Evolutionary conservation across 1,140 invertebrate genomes (phyloP).

Genomic region (Palaemon carinicauda): DNA sequence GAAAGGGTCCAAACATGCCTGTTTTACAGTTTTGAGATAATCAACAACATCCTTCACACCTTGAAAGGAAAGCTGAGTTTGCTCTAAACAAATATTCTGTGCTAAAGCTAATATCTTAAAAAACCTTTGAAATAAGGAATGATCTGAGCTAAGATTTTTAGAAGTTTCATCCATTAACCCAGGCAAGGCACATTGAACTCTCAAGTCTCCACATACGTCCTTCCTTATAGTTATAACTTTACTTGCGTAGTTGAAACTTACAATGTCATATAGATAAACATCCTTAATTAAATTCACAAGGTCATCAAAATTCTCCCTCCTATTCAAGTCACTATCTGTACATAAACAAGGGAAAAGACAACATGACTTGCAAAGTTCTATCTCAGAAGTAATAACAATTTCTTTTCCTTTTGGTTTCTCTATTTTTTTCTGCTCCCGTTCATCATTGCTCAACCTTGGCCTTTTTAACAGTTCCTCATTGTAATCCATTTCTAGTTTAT

Average conservation of each 20-base stretch:
- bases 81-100: neutral
- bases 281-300: constrained; percentile 4
- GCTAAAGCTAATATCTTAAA: neutral
- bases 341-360: neutral
- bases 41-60: neutral
- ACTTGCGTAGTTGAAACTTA: neutral
- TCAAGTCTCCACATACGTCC: constrained; percentile 19
- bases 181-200: neutral
- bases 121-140: neutral
- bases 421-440: neutral
- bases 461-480: neutral
- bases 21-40: neutral
- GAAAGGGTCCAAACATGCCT: neutral
- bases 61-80: neutral
- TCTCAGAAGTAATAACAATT: constrained; percentile 12
- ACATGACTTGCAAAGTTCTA: neutral
- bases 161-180: neutral
- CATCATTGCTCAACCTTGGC: neutral
- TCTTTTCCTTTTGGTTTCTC: constrained; percentile 21
- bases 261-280: constrained; percentile 20
- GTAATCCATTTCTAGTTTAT: neutral
- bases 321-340: neutral
- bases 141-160: neutral
- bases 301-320: constrained; percentile 4
- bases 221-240: neutral